Percentiles rank a stretch among this genome's conserved stretches.
phyloP scores from a whole-genome alignment of 2,113 vertebrate genomes.

The Geococcyx californianus region DNA sequence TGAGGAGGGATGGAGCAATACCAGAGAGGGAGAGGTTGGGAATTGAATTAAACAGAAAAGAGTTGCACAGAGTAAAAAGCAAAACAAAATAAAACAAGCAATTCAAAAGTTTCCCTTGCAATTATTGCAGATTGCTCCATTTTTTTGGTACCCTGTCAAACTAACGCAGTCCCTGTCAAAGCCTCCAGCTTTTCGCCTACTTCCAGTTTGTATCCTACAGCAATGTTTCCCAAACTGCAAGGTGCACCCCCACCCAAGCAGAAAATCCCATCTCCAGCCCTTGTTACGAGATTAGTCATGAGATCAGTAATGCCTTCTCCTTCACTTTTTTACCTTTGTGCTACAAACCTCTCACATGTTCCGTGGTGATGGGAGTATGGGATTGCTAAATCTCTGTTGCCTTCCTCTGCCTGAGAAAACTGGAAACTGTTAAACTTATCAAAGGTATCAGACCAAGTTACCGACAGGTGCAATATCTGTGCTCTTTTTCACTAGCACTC shows the following conservation, averaged over 20 bases:
- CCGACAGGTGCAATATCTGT: neutral
- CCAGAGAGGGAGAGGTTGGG: slow-evolving; percentile 2
- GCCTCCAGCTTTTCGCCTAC: neutral
- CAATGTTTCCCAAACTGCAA: neutral
- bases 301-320: neutral
- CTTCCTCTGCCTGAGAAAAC: neutral
- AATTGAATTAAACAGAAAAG: neutral
- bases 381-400: neutral
- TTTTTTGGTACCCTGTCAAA: neutral
- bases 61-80: neutral
- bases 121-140: slow-evolving; percentile 21
- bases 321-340: neutral
- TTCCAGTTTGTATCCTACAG: neutral
- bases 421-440: neutral
- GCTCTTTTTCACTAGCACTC: neutral
- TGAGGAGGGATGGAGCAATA: slow-evolving; percentile 42
- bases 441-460: neutral
- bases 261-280: too few relatives aligned
- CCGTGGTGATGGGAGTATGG: neutral
- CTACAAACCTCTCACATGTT: neutral
- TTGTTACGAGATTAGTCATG: neutral
- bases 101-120: neutral
- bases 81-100: neutral
- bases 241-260: neutral
- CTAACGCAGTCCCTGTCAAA: slow-evolving; percentile 2